These are phyloP conservation scores for Lampris megalopsis DNA, from an alignment of 2,113 vertebrate genomes.

Conservation along the genomic window DNA sequence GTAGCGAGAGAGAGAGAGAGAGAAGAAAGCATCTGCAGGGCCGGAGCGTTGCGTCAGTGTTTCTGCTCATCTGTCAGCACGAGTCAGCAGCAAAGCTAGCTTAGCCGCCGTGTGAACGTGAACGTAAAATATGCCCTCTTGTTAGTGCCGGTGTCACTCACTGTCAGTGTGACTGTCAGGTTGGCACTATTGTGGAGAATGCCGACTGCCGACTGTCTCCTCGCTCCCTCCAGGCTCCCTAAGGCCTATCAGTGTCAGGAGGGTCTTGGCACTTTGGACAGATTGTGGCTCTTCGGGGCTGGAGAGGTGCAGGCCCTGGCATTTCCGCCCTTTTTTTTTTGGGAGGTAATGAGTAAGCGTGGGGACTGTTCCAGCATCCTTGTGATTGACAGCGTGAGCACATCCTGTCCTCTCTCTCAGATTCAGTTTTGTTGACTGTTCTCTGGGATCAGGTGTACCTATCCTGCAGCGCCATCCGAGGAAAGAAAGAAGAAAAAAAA, in stretches of 20 bases:
- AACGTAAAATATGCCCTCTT: constrained; percentile 30
- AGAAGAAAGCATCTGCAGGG: constrained; percentile 4
- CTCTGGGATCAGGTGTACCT: constrained; percentile 56
- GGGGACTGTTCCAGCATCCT: not conserved
- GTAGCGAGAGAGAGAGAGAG: not conserved
- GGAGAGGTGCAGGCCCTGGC: constrained; percentile 36
- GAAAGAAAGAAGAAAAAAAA: constrained; percentile 4
- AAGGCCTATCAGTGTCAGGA: constrained; percentile 13
- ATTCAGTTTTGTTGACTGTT: constrained; percentile 30
- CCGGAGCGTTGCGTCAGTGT: constrained; percentile 19
- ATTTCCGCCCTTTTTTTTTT: constrained; percentile 47
- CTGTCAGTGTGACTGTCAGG: constrained; percentile 36
- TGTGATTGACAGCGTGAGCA: constrained; percentile 24
- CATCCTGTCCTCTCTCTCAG: constrained; percentile 26
- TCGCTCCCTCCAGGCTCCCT: constrained; percentile 19
- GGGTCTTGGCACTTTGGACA: constrained; percentile 44
- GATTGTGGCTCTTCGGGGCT: constrained; percentile 26
- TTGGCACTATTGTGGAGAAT: constrained; percentile 45
- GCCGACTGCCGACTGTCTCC: constrained; percentile 1
- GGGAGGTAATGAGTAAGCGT: constrained; percentile 45
- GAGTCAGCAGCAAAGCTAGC: constrained; percentile 13
- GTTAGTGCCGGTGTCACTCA: constrained; percentile 54
- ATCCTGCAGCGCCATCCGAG: not conserved
- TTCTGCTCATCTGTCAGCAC: constrained; percentile 22
- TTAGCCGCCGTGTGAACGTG: constrained; percentile 15